phyloP scores from a whole-genome alignment of 2,888 invertebrate species.

The Protophormia terraenovae region DNA sequence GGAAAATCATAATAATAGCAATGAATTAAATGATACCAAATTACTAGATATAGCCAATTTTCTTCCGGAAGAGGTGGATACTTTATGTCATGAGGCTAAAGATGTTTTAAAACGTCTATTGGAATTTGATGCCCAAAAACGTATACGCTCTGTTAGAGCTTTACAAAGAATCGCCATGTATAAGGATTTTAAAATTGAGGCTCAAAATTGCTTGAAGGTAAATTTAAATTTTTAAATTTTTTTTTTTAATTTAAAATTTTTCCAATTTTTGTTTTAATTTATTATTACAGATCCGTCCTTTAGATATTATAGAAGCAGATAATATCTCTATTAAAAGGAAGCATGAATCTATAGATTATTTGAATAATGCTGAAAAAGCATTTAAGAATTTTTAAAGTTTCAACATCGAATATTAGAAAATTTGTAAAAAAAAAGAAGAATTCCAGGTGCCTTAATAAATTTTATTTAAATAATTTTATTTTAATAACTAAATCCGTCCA shows the following conservation, averaged over 20 bases:
- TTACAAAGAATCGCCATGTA: slow-evolving; percentile 78
- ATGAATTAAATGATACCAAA: neutral
- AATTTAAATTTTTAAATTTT: slow-evolving; percentile 48
- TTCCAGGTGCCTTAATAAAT: slow-evolving; percentile 26
- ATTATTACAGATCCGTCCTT: slow-evolving; percentile 71
- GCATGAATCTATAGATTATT: slow-evolving; percentile 35
- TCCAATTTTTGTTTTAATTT: neutral
- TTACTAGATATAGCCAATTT: slow-evolving; percentile 59
- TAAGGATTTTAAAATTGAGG: slow-evolving; percentile 75
- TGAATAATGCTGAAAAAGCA: slow-evolving; percentile 65
- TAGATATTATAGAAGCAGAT: slow-evolving; percentile 72
- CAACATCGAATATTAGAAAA: neutral
- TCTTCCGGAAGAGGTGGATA: slow-evolving; percentile 72
- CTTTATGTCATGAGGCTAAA: slow-evolving; percentile 72
- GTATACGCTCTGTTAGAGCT: slow-evolving; percentile 76
- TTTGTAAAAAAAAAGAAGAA: neutral
- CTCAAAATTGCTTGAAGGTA: slow-evolving; percentile 73
- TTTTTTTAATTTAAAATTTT: neutral
- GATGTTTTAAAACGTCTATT: slow-evolving; percentile 76
- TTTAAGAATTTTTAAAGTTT: slow-evolving; percentile 71
- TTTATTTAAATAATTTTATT: neutral
- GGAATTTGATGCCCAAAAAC: slow-evolving; percentile 73
- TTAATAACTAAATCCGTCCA: too few relatives aligned
- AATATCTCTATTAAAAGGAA: slow-evolving; percentile 68
- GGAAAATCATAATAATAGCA: slow-evolving; percentile 23